Conservation (phyloP, 2,888 invertebrate species). For the Terebella lapidaria region DNA sequence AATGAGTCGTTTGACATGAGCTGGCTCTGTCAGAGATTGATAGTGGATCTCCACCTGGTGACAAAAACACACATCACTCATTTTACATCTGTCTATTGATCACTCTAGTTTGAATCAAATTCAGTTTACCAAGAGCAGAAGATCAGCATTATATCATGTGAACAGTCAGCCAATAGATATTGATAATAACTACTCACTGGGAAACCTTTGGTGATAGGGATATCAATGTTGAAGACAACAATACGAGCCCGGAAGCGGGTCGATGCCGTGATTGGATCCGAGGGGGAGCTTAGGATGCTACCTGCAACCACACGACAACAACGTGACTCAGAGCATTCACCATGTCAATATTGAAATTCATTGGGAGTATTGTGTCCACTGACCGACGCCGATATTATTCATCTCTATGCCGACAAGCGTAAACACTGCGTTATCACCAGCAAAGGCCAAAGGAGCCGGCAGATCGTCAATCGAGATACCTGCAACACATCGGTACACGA, state of each 20-base stretch:
- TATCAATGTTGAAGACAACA: conserved; percentile 85
- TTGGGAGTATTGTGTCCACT: too few species aligned
- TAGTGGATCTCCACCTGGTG: conserved; percentile 74
- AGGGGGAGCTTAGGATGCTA: conserved; percentile 78
- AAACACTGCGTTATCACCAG: conserved; percentile 86
- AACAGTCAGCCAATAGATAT: too few species aligned
- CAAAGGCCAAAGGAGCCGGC: conserved; percentile 72
- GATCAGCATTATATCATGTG: too few species aligned
- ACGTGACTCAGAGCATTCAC: too few species aligned
- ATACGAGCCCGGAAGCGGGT: conserved; percentile 76
- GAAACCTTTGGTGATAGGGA: conserved; percentile 85
- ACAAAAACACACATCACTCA: conserved; percentile 1
- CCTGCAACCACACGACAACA: too few species aligned
- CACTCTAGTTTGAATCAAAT: too few species aligned
- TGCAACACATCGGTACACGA: conserved; percentile 43
- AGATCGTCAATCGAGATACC: conserved; percentile 68
- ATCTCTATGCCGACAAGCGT: conserved; percentile 69
- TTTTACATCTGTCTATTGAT: too few species aligned
- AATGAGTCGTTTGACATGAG: conserved; percentile 77
- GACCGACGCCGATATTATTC: conserved; percentile 69
- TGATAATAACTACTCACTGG: too few species aligned
- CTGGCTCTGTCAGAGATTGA: conserved; percentile 87
- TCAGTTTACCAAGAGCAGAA: too few species aligned
- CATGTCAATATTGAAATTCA: too few species aligned
- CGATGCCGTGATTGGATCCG: conserved; percentile 74